Base-by-base conservation (phyloP, 2,888 invertebrate genomes). In the Drosophila subsilvestris region DNA sequence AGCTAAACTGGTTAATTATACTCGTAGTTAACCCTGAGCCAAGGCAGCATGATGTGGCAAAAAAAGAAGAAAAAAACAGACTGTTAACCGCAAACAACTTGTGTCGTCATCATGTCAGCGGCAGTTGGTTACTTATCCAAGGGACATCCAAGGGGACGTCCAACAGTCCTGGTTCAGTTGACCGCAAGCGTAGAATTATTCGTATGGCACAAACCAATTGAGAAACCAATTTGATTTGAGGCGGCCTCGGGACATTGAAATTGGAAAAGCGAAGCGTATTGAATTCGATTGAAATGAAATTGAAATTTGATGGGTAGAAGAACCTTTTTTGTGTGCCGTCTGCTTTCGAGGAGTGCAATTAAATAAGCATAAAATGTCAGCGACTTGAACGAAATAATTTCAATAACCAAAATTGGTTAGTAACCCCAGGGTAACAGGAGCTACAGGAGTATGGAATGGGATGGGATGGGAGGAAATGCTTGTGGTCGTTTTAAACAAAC, bases 401-500 rank as follows among this genome's bases (percentile, higher is more conserved):
- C 69, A 75, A 82, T 85, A 78, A 80, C 75, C 70, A 62, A 80
- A 68, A 61, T 51, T 56, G 66, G 51, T 57, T 57, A 42, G 43
- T 22, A 54, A 54, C 37, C 37, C 37, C 37, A n/a, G 7, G 25
- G 10, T 7, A 17, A 50, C 43, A 18, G 37, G 42, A 22, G 32
- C 14, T 18, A 37, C 27, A 65, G 57, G 44, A 20, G 32, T 6
- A 22, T 18, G 57, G 56, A n/a, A n/a, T n/a, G 37, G 17, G 27
- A 42, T 14, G 27, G 27, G 37, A 12, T 44, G 14, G 2, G 37
- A 9, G 53, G 75, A 62, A 79, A 82, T 76, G 80, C 79, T 84
- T 89, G 91, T 84, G 91, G 91, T 92, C 91, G 89, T 90, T 90
- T 89, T 77, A 90, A 89, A 91, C 90, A 84, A 91, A 91, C 91